Evolutionary conservation across 2,113 vertebrate genomes (phyloP).

Genomic region (Lycocorax pyrrhopterus): DNA sequence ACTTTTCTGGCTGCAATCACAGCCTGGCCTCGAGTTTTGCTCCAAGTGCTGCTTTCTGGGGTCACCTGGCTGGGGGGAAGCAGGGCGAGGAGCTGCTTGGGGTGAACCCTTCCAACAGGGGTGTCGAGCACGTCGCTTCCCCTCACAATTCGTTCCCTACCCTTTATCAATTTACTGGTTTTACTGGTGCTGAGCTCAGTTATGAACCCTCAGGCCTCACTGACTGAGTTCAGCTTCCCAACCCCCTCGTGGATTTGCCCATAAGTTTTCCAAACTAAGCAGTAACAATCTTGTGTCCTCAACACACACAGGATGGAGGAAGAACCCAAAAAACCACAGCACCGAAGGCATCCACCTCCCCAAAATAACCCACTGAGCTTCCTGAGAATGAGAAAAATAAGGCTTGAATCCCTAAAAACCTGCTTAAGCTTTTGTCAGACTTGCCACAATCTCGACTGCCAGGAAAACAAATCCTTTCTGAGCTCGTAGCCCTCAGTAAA

Average conservation of each 20-base stretch:
- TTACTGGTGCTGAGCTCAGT: not conserved
- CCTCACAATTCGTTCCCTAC: not conserved
- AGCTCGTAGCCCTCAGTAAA: not conserved
- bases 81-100: not conserved
- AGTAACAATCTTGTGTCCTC: not conserved
- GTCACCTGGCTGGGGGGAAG: not conserved
- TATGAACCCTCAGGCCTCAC: not conserved
- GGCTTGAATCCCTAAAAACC: not conserved
- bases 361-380: not conserved
- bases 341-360: accelerated
- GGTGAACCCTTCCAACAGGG: not conserved
- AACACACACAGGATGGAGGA: accelerated
- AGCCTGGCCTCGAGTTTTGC: not conserved
- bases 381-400: not conserved
- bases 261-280: not conserved
- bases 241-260: not conserved
- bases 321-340: not conserved
- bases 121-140: not conserved
- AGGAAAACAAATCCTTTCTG: not conserved
- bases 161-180: not conserved
- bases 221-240: not conserved
- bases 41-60: not conserved
- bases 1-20: not conserved
- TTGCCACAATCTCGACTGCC: not conserved
- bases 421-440: not conserved